These are phyloP conservation scores for Gymnoscopelus microlampas DNA, from an alignment of 2,797 vertebrate genomes.

Conservation along the genomic window DNA sequence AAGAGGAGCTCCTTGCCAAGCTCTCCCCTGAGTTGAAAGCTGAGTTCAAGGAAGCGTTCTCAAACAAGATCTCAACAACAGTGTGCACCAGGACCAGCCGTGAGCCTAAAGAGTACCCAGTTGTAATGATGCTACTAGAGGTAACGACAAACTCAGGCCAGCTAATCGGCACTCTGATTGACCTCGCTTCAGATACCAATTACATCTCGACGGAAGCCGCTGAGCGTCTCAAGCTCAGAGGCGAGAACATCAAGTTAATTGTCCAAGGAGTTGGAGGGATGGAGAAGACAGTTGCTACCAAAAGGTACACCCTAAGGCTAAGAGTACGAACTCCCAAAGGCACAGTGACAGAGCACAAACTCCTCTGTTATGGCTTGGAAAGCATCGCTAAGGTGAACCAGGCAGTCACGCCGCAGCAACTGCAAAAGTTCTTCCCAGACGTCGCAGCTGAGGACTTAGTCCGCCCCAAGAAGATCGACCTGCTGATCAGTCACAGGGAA, in stretches of 20 bases:
- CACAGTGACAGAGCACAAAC: neutral
- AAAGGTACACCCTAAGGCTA: conserved; percentile 18
- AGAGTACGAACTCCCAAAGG: conserved; percentile 24
- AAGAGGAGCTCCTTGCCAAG: conserved; percentile 19
- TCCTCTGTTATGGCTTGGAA: conserved; percentile 31
- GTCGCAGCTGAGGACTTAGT: neutral
- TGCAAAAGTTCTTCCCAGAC: conserved; percentile 30
- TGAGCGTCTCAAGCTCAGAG: conserved; percentile 4
- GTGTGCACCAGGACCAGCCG: neutral
- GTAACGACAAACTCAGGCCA: conserved; percentile 27
- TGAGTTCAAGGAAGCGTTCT: conserved; percentile 32
- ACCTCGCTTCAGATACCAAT: conserved; percentile 31
- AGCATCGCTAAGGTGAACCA: conserved; percentile 11
- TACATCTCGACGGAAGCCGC: conserved; percentile 26
- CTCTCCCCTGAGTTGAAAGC: conserved; percentile 26
- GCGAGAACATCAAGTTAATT: conserved; percentile 24
- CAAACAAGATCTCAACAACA: conserved; percentile 18
- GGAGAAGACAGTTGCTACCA: conserved; percentile 14
- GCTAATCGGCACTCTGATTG: conserved; percentile 14
- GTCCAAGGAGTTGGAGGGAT: conserved; percentile 36
- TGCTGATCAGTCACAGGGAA: conserved; percentile 28
- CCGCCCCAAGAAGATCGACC: conserved; percentile 9
- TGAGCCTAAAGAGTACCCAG: conserved; percentile 13
- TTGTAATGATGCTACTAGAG: conserved; percentile 28
- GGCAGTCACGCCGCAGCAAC: conserved; percentile 1